A percentile compares a stretch with the other conserved stretches of the same genome.
These are phyloP conservation scores for Chironomus tentans DNA, from an alignment of 2,888 invertebrate species.

Conservation along the genomic window DNA sequence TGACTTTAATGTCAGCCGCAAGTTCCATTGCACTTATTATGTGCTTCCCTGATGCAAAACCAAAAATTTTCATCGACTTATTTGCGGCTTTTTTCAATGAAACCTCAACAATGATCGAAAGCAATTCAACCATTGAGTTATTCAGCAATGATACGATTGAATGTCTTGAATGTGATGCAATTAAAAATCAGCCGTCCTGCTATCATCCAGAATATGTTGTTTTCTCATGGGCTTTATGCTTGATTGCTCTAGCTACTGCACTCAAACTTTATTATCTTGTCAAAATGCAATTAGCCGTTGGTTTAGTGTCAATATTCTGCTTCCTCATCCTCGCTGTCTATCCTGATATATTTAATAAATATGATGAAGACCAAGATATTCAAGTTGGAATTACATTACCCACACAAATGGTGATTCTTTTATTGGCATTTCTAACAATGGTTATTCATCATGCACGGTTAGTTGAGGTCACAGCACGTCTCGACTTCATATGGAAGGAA, in stretches of 20 bases:
- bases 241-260: constrained; percentile 85
- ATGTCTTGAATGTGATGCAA: background rate
- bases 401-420: constrained; percentile 70
- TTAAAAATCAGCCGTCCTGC: constrained; percentile 39
- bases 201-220: constrained; percentile 80
- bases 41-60: constrained; percentile 31
- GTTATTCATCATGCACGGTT: constrained; percentile 50
- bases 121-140: background rate
- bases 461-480: constrained; percentile 81
- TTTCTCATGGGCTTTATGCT: constrained; percentile 86
- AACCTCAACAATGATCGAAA: background rate
- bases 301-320: constrained; percentile 67
- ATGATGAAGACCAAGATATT: constrained; percentile 37
- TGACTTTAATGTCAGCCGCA: constrained; percentile 64
- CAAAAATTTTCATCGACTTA: background rate
- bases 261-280: constrained; percentile 81
- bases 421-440: constrained; percentile 64
- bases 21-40: constrained; percentile 46
- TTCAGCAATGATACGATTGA: background rate
- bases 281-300: constrained; percentile 67
- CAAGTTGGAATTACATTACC: constrained; percentile 53
- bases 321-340: constrained; percentile 54
- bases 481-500: constrained; percentile 96
- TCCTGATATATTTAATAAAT: constrained; percentile 45
- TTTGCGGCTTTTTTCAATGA: background rate